Percentiles rank a stretch among this genome's conserved stretches.
phyloP scores from a whole-genome alignment of 2,797 vertebrate species.

The Lagorchestes hirsutus region DNA sequence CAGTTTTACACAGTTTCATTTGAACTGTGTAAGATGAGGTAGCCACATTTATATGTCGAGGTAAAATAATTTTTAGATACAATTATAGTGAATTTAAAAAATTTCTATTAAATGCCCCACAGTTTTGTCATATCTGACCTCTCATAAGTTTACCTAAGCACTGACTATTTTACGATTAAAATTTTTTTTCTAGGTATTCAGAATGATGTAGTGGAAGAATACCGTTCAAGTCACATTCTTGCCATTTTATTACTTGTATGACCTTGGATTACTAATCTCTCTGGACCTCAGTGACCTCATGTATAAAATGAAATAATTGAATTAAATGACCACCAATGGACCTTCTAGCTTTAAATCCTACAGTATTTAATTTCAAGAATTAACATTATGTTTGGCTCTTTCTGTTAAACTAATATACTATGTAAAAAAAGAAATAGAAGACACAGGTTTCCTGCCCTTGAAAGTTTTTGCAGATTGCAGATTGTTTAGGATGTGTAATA shows the following conservation, averaged over 20 bases:
- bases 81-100: background rate
- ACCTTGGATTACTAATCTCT: background rate
- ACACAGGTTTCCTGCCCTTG: background rate
- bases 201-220: background rate
- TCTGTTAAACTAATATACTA: background rate
- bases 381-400: background rate
- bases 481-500: background rate
- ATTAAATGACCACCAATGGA: background rate
- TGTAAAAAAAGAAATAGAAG: background rate
- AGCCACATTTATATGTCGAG: background rate
- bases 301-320: background rate
- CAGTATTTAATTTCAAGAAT: background rate
- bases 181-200: background rate
- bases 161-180: background rate
- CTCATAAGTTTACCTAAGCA: background rate
- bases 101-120: background rate
- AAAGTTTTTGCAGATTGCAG: background rate
- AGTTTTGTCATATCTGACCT: background rate
- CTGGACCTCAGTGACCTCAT: background rate
- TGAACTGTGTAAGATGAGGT: background rate
- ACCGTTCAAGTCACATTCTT: background rate
- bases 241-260: background rate
- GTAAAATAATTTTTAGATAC: background rate
- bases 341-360: background rate
- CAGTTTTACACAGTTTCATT: background rate